These are phyloP conservation scores for Apistogramma diplotaenia DNA, from an alignment of 2,113 vertebrate genomes.

Conservation along the genomic window DNA sequence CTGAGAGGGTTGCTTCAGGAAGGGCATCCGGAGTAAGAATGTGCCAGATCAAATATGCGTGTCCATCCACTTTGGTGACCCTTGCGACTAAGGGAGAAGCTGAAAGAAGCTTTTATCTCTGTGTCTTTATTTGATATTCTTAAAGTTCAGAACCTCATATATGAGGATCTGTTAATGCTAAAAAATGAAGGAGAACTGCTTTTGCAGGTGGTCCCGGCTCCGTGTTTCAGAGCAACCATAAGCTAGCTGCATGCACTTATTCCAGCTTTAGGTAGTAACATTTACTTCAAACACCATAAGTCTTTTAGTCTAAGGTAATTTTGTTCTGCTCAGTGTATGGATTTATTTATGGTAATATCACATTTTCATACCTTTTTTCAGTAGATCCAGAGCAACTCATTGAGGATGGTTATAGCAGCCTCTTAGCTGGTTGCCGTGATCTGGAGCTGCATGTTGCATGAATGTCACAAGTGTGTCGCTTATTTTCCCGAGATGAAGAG, in stretches of 20 bases:
- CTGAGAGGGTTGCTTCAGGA: background rate
- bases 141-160: background rate
- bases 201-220: fast-evolving
- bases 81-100: too few relatives aligned
- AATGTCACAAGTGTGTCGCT: fast-evolving
- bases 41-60: background rate
- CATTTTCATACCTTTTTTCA: background rate
- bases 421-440: background rate
- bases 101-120: background rate
- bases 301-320: background rate
- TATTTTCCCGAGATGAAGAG: background rate
- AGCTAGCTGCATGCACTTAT: fast-evolving
- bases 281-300: background rate
- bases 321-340: background rate
- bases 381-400: background rate
- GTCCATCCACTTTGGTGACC: too few relatives aligned
- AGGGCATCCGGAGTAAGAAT: background rate
- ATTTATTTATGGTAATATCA: too few relatives aligned
- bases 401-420: background rate
- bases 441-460: fast-evolving
- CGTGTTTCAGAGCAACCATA: background rate
- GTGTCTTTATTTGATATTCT: background rate
- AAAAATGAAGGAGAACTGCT: background rate
- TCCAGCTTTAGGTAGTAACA: background rate
- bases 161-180: background rate